A percentile compares a stretch with the other conserved stretches of the same genome.
Evolutionary conservation across 2,113 vertebrate species (phyloP).

Genomic region (Phalacrocorax aristotelis): DNA sequence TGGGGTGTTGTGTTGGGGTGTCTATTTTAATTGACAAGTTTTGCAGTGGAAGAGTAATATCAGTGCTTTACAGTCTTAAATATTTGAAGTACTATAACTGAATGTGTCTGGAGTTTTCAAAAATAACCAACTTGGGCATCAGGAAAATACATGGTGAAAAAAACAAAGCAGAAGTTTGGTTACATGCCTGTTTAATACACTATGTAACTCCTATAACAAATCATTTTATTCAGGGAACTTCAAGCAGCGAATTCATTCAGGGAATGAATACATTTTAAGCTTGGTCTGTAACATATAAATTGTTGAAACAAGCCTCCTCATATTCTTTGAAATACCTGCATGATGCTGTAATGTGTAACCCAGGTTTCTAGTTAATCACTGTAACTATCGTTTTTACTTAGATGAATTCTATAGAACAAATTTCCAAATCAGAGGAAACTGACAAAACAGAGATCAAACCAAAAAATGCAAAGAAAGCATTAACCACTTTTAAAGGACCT

Average conservation of each 20-base stretch:
- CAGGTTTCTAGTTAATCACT: constrained; percentile 33
- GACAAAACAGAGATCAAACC: constrained; percentile 84
- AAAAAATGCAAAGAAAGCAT: constrained; percentile 85
- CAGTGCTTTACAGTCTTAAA: background rate
- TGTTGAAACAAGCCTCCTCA: background rate
- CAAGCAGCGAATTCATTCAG: background rate
- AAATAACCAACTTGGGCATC: background rate
- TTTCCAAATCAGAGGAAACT: constrained; percentile 82
- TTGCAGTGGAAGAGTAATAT: background rate
- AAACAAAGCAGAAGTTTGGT: background rate
- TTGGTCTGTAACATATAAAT: background rate
- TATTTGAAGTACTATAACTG: background rate
- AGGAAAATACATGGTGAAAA: background rate
- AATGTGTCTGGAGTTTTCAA: background rate
- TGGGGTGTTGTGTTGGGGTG: background rate
- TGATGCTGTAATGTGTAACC: background rate
- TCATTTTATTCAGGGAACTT: background rate
- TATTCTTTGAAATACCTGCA: background rate
- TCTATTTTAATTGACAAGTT: background rate
- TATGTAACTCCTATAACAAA: background rate
- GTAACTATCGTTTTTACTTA: constrained; percentile 71
- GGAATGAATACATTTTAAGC: background rate
- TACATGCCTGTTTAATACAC: background rate
- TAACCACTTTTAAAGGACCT: constrained; percentile 90
- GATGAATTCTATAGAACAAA: constrained; percentile 84